Base-by-base conservation (phyloP, 2,797 vertebrate species). In the Enteromius viviparus region DNA sequence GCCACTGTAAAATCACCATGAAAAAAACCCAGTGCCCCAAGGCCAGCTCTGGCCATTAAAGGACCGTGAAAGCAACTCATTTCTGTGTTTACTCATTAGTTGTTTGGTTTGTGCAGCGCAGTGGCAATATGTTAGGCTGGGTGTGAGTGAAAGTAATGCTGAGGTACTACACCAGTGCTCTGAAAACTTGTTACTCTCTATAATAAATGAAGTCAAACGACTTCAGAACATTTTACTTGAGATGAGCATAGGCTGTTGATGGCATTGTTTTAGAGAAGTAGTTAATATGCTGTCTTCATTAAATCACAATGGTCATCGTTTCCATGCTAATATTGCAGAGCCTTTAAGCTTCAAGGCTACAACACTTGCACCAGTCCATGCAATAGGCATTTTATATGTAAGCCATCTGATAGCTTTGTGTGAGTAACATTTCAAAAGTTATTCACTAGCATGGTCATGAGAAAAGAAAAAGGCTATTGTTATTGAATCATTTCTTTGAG, bases 71-170 rank as follows among this genome's bases (percentile, higher is more conserved):
- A 91, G 88, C 42, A 21, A 42, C 40, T 51, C 4, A 66, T 32
- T 55, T 80, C 19, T 14, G 23, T 55, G 90, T 91, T 92, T 90
- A 85, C 89, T 91, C 89, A 87, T 92, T 91, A 90, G 87, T 89
- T 87, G 88, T 90, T 89, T 79, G 72, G 86, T 88, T 90, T 88
- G 49, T 42, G 83, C 40, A 49, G 87, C 84, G 29, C 80, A 60
- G 78, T 81, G 87, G 76, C 89, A 87, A 91, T 92, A 87, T 89
- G 85, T 89, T 87, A 81, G 70, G 78, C 47, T 77, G 85, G 86
- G 84, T 87, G 76, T 42, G 77, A 42, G 23, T 51, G 68, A 51
- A 76, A 77, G 65, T 75, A 75, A 47, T 81, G 70, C 81, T 74
- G 3, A 51, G 74, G 78, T 68, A 49, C 76, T 47, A 72, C 72